Conservation (phyloP, 2,888 invertebrate species). For the Pedicia rivosa region DNA sequence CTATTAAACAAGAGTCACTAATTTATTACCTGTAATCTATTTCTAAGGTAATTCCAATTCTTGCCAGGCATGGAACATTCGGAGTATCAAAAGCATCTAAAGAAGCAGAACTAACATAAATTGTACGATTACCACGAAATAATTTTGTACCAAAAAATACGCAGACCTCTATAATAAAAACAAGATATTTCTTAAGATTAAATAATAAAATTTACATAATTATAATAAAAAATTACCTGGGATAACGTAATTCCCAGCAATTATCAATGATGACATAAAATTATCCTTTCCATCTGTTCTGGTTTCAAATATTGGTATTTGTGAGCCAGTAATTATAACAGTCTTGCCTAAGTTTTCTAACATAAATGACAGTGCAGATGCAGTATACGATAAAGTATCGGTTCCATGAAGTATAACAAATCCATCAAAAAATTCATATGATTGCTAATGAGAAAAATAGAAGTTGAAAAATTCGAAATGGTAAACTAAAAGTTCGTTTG, state of each 20-base stretch:
- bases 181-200: not conserved
- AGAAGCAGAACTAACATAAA: slow-evolving; percentile 24
- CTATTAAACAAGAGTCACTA: not conserved
- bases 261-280: slow-evolving; percentile 73
- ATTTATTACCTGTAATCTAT: slow-evolving; percentile 22
- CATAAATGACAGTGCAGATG: slow-evolving; percentile 94
- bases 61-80: slow-evolving; percentile 68
- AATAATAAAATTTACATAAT: not conserved
- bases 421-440: slow-evolving; percentile 71
- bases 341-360: slow-evolving; percentile 87
- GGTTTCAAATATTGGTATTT: slow-evolving; percentile 88
- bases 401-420: slow-evolving; percentile 94
- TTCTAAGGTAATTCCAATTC: slow-evolving; percentile 65
- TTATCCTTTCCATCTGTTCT: slow-evolving; percentile 90
- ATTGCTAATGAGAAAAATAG: slow-evolving; percentile 36
- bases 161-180: slow-evolving; percentile 63
- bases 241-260: slow-evolving; percentile 77
- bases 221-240: slow-evolving; percentile 34
- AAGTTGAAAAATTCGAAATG: slow-evolving; percentile 30
- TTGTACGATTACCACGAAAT: slow-evolving; percentile 62
- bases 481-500: too few species aligned
- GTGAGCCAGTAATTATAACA: slow-evolving; percentile 85
- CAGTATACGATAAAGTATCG: slow-evolving; percentile 89
- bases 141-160: slow-evolving; percentile 80
- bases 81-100: slow-evolving; percentile 41